phyloP scores from a whole-genome alignment of 2,888 invertebrate genomes.

The Lottia scabra region DNA sequence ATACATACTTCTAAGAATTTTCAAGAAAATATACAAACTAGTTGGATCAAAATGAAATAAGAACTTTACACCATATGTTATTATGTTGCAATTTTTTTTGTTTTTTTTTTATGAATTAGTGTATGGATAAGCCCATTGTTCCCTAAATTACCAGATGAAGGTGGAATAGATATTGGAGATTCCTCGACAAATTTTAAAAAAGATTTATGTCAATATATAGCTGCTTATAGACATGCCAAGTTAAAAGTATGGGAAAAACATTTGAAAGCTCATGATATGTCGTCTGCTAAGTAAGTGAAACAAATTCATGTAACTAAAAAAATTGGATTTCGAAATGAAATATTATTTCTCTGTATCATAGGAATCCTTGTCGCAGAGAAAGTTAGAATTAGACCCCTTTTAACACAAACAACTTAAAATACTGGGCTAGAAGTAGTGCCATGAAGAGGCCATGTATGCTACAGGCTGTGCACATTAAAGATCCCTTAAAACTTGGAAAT shows the following conservation, averaged over 20 bases:
- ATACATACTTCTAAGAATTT: too few relatives aligned
- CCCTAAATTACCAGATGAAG: constrained; percentile 70
- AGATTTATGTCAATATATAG: constrained; percentile 81
- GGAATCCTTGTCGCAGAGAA: not conserved
- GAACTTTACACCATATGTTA: too few relatives aligned
- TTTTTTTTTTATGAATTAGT: constrained; percentile 71
- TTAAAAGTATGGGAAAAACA: constrained; percentile 81
- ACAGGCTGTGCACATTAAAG: too few relatives aligned
- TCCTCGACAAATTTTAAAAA: constrained; percentile 86
- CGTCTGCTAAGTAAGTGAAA: constrained; percentile 77
- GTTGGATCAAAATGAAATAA: too few relatives aligned
- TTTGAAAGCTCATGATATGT: constrained; percentile 85
- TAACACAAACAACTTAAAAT: too few relatives aligned
- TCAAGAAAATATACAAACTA: too few relatives aligned
- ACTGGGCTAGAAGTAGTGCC: too few relatives aligned
- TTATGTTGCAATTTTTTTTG: not conserved
- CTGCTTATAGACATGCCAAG: constrained; percentile 78
- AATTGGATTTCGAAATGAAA: not conserved
- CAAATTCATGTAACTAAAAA: not conserved
- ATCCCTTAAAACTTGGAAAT: too few relatives aligned
- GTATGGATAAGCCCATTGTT: constrained; percentile 91
- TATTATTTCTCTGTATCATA: not conserved
- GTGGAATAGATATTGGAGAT: constrained; percentile 75
- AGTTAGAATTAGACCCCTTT: too few relatives aligned
- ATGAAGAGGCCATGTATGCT: too few relatives aligned